phyloP scores from a whole-genome alignment of 2,113 vertebrate species.

The Bubo blakistoni region DNA sequence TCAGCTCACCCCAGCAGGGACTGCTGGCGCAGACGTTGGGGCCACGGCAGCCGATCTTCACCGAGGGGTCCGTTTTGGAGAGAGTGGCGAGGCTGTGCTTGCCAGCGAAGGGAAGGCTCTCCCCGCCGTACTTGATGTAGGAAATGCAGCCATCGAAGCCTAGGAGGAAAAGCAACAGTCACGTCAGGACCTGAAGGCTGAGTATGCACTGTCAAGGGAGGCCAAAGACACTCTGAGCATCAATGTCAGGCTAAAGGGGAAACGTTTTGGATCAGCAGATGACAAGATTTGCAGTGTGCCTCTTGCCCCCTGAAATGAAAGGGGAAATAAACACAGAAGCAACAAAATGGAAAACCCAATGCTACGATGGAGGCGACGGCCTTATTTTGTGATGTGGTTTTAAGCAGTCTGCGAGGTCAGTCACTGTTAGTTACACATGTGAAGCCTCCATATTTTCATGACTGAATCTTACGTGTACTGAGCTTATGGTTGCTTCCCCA shows the following conservation, averaged over 20 bases:
- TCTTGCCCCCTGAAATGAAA: not conserved
- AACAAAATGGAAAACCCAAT: not conserved
- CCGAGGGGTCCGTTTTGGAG: conserved; percentile 82
- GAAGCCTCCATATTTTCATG: not conserved
- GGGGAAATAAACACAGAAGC: not conserved
- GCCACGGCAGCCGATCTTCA: conserved; percentile 90
- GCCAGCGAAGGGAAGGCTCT: conserved; percentile 88
- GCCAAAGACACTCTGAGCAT: not conserved
- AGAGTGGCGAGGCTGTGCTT: conserved; percentile 82
- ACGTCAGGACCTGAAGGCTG: not conserved
- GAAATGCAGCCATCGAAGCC: conserved; percentile 92
- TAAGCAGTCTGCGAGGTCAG: not conserved
- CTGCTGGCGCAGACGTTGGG: conserved; percentile 90
- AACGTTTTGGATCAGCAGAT: not conserved
- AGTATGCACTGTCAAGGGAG: not conserved
- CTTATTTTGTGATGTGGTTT: not conserved
- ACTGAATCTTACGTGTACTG: not conserved
- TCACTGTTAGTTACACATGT: not conserved
- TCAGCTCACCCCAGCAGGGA: conserved; percentile 89
- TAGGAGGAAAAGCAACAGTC: conserved; percentile 42
- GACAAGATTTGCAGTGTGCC: not conserved
- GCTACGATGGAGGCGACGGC: fast-evolving
- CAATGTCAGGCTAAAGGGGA: not conserved
- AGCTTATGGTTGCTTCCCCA: not conserved
- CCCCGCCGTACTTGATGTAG: conserved; percentile 85